Evolutionary conservation across 2,888 invertebrate species (phyloP).

Genomic region (Drosophila quasianomalipes): DNA sequence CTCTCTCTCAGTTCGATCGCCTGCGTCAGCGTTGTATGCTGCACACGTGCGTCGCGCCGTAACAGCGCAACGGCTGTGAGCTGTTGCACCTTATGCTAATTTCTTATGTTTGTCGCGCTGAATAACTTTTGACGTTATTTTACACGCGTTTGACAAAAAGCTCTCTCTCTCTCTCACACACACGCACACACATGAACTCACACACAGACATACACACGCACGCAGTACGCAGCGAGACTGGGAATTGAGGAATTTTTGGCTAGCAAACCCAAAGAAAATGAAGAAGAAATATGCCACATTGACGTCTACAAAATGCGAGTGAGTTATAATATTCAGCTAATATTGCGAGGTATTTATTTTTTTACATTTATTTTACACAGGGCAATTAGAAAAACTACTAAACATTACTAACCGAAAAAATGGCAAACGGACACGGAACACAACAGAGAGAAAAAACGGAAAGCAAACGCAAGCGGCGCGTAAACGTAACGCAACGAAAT

Average conservation of each 20-base stretch:
- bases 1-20: slow-evolving; percentile 5
- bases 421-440: slow-evolving; percentile 54
- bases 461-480: slow-evolving; percentile 52
- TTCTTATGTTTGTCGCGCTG: slow-evolving; percentile 57
- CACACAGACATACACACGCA: slow-evolving; percentile 26
- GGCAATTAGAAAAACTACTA: slow-evolving; percentile 14
- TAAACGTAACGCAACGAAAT: slow-evolving; percentile 73
- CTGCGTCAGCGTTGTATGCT: slow-evolving; percentile 31
- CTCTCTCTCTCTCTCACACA: slow-evolving; percentile 31
- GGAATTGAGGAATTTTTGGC: slow-evolving; percentile 64
- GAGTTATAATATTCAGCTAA: slow-evolving; percentile 24
- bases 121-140: slow-evolving; percentile 61
- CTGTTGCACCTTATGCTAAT: slow-evolving; percentile 62
- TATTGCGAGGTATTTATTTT: slow-evolving; percentile 7
- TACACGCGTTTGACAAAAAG: slow-evolving; percentile 57
- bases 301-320: slow-evolving; percentile 34
- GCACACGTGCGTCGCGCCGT: slow-evolving; percentile 49
- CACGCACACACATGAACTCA: slow-evolving; percentile 21
- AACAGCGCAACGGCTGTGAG: slow-evolving; percentile 1
- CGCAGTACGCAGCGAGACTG: slow-evolving; percentile 34
- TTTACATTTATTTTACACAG: slow-evolving; percentile 9
- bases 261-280: slow-evolving; percentile 54
- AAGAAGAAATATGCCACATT: slow-evolving; percentile 57
- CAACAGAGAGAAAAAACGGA: slow-evolving; percentile 52
- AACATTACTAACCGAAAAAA: slow-evolving; percentile 39